Evolutionary conservation across 2,888 invertebrate species (phyloP), one percentile per base, ranked within the genome.

Genomic region (Xanthorhoe designata): DNA sequence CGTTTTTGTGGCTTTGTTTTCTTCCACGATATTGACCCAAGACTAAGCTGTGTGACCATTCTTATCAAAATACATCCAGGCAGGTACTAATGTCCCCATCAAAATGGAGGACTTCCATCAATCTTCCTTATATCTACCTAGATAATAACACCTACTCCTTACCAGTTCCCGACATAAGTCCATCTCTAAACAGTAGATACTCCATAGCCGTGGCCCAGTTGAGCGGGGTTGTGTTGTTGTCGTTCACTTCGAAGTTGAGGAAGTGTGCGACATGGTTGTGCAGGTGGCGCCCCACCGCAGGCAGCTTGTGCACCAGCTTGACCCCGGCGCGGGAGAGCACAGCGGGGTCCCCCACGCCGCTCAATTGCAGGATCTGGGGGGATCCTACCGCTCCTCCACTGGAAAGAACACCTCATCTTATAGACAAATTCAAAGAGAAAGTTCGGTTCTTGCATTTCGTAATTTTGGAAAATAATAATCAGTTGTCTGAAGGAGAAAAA

Each of bases 151-250:
- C 35, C 13, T 42, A 63, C 76, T n/a, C n/a, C n/a, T 69, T 77
- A 92, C 98, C 98, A 50, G 97, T 98, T 18, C 98, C 98, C 13
- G 97, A 97, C 97, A 98, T 97, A 0, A 98, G 94, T 1, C 97
- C 98, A 84, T 98, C 98, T 63, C 98, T 95, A 89, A 98, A 97
- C 10, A 98, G 94, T 32, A 98, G 88, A 78, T 98, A 98, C 85
- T 98, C 98, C 97, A 98, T 98, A 1, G 97, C 97, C 0, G 97
- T 97, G 17, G 97, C 97, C 97, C 97, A 98, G 88, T 98, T 98
- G n/a, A 98, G 94, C 0, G 97, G 96, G 0, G 97, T 94, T 0
- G 97, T 97, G 80, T 98, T 96, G 66, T 97, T 96, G 81, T 98
- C 97, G 73, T 97, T 97, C 59, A 98, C 96, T 18, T 95, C 94